Evolutionary conservation across 2,797 vertebrate species (phyloP).

Genomic region (Lepilemur ruficaudatus): DNA sequence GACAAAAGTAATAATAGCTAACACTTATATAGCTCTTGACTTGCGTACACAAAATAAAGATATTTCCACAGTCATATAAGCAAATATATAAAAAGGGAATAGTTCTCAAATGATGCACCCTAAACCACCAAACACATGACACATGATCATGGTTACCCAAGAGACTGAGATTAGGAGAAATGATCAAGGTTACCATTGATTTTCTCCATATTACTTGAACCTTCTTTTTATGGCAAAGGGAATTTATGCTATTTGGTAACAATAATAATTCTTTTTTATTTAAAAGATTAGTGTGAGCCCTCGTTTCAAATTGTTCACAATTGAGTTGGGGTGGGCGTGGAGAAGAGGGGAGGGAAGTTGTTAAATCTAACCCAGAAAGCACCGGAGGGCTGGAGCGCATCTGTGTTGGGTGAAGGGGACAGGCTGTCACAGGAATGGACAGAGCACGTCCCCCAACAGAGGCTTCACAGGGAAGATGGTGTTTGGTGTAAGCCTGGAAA

Average conservation of each 20-base stretch:
- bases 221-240: background rate
- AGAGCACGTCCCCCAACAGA: background rate
- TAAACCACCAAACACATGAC: background rate
- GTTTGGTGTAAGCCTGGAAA: background rate
- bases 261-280: background rate
- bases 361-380: background rate
- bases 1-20: background rate
- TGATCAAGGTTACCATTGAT: background rate
- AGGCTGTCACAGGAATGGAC: background rate
- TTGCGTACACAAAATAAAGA: background rate
- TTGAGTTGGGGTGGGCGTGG: background rate
- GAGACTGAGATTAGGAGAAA: background rate
- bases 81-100: background rate
- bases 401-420: no score
- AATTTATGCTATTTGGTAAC: background rate
- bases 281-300: background rate
- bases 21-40: background rate
- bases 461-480: background rate
- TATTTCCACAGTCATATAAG: background rate
- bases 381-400: rapidly evolving
- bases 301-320: background rate
- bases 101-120: background rate
- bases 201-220: background rate
- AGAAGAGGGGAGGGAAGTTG: background rate
- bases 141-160: background rate